Conservation (phyloP, 2,797 vertebrate species). For the Tenualosa thibaudeaui region DNA sequence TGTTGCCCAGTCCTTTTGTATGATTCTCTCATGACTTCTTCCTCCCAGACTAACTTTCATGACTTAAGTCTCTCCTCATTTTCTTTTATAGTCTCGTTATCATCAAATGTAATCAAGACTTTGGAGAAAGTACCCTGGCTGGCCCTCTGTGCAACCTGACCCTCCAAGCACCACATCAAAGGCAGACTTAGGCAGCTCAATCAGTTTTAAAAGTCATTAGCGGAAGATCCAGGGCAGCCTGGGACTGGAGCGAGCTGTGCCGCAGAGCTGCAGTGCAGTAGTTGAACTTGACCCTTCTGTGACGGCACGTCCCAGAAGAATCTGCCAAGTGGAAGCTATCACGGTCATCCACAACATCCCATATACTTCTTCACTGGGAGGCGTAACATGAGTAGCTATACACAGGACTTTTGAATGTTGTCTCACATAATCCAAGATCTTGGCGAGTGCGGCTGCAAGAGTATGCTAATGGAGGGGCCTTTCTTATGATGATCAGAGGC, state of each 20-base stretch:
- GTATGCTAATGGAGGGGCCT: conserved; percentile 55
- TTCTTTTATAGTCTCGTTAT: neutral
- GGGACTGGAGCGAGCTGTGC: conserved; percentile 39
- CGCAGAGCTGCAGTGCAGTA: conserved; percentile 20
- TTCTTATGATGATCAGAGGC: conserved; percentile 67
- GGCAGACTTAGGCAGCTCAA: conserved; percentile 49
- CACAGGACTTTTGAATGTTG: conserved; percentile 37
- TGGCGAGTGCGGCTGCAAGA: conserved; percentile 44
- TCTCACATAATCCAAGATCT: conserved; percentile 33
- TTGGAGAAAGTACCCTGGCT: neutral
- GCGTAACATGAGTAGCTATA: conserved; percentile 26
- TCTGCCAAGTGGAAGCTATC: conserved; percentile 39
- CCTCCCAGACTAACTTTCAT: neutral
- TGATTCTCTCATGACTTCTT: neutral
- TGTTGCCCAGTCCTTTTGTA: neutral
- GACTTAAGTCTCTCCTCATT: neutral
- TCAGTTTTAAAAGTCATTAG: conserved; percentile 60
- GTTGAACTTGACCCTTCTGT: conserved; percentile 59
- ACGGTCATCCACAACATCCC: conserved; percentile 17
- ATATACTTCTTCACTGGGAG: neutral
- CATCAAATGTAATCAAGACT: neutral
- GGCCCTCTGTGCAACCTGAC: conserved; percentile 45
- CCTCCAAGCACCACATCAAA: conserved; percentile 53
- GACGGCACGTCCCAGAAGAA: conserved; percentile 42
- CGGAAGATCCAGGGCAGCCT: conserved; percentile 56